Conservation (phyloP, 2,797 vertebrate genomes). For the Microchirus variegatus region DNA sequence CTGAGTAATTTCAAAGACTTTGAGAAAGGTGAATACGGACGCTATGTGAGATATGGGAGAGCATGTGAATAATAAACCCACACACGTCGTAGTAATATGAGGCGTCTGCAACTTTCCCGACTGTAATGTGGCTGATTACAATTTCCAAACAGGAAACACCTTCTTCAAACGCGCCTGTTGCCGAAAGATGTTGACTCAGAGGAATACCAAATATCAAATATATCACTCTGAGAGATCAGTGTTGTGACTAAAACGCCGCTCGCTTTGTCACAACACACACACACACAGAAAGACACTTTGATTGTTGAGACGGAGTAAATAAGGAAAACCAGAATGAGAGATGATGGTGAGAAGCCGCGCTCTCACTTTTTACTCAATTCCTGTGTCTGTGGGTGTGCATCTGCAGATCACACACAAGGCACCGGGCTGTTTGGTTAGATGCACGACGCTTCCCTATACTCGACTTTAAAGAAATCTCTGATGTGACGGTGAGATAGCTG, state of each 20-base stretch:
- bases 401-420: slow-evolving; percentile 32
- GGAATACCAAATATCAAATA: slow-evolving; percentile 16
- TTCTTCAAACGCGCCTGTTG: slow-evolving; percentile 5
- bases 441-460: slow-evolving; percentile 28
- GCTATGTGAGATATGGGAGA: slow-evolving; percentile 38
- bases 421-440: slow-evolving; percentile 53
- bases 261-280: neutral
- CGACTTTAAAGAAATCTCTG: slow-evolving; percentile 20
- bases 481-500: slow-evolving; percentile 15
- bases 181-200: slow-evolving; percentile 28
- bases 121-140: slow-evolving; percentile 42
- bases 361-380: slow-evolving; percentile 74
- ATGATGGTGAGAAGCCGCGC: slow-evolving; percentile 56
- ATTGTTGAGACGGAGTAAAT: slow-evolving; percentile 19
- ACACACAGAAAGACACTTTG: slow-evolving; percentile 1
- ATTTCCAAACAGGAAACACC: slow-evolving; percentile 39
- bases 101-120: slow-evolving; percentile 49
- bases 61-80: slow-evolving; percentile 42
- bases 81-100: slow-evolving; percentile 51
- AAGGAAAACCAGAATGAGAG: slow-evolving; percentile 49
- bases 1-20: neutral
- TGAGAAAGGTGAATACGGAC: slow-evolving; percentile 8
- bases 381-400: slow-evolving; percentile 66
- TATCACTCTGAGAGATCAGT: neutral
- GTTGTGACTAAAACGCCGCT: slow-evolving; percentile 16